Base-by-base conservation (phyloP, 1,140 invertebrate species). In the Microplitis mediator region DNA sequence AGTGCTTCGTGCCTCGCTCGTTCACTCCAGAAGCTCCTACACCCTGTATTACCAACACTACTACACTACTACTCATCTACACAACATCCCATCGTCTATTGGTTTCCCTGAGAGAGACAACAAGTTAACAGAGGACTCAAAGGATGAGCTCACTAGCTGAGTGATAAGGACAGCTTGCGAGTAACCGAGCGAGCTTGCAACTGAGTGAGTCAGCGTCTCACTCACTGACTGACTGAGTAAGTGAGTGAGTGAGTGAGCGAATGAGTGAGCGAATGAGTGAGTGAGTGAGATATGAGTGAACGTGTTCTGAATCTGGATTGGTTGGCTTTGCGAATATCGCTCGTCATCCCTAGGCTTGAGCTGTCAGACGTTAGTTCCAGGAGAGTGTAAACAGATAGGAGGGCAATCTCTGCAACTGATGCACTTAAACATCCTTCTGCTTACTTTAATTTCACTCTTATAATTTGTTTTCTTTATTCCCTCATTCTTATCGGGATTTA, bases 1-100 rank as follows among this genome's bases (percentile, higher is more conserved):
- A 76, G 75, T 72, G 75, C 72, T 67, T 71, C 36, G 34, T 54
- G 36, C 63, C 51, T 67, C 51, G 35, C 68, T 73, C 23, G 61
- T 69, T 72, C 71, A 60, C 39, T 23, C 23, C 23, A 23, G 23
- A 23, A 23, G 23, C 23, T 23, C 23, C 23, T 23, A 23, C 23
- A 23, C 23, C 23, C 23, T 23, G 23, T 23, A 23, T 2, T 23
- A 23, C 23, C 23, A 1, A 23, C 23, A 23, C 23, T 23, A 23
- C 23, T 23, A 23, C 23, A 23, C 23, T 23, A 23, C 23, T 23
- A 23, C 23, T 23, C 23, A 23, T 23, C 23, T 23, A 23, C 23
- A 23, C 23, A 23, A 23, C 23, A 23, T 1, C 23, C 23, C 23
- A 23, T 23, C 23, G 23, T 23, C 23, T 23, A 23, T 23, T 23